phyloP scores from a whole-genome alignment of 2,888 invertebrate genomes.

The Sarcophaga carnaria region DNA sequence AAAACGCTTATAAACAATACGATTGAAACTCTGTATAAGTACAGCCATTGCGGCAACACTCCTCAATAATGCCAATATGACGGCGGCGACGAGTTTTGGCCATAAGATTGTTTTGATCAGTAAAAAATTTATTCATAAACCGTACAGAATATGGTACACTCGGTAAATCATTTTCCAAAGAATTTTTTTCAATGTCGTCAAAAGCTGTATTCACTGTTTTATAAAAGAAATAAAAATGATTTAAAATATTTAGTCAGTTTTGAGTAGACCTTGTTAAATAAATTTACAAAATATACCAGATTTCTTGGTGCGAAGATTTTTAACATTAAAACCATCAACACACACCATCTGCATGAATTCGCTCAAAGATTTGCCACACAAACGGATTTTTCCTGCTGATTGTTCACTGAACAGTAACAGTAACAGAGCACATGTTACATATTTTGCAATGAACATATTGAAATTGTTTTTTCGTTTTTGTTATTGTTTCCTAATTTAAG shows the following conservation, averaged over 20 bases:
- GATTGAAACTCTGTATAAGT: conserved; percentile 72
- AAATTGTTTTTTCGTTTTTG: not conserved
- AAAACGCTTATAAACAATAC: conserved; percentile 71
- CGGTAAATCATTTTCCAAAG: conserved; percentile 2
- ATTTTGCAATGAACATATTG: conserved; percentile 1
- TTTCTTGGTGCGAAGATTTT: conserved; percentile 34
- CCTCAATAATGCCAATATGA: conserved; percentile 69
- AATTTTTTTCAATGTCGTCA: conserved; percentile 12
- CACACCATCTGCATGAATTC: conserved; percentile 34
- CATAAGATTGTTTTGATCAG: conserved; percentile 28
- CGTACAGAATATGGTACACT: conserved; percentile 1
- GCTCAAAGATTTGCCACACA: conserved; percentile 30
- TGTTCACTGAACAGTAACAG: conserved; percentile 24
- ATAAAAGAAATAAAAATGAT: not conserved
- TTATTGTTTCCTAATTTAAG: not conserved
- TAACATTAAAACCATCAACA: conserved; percentile 47
- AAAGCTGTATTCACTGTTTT: not conserved
- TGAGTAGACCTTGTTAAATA: not conserved
- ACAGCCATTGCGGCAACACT: conserved; percentile 75
- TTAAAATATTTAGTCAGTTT: not conserved
- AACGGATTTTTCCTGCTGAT: conserved; percentile 18
- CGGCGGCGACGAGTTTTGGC: conserved; percentile 67
- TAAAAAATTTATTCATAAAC: conserved; percentile 32
- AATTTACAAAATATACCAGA: conserved; percentile 15
- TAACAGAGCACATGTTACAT: not conserved